A percentile compares a stretch with the other conserved stretches of the same genome.
These are phyloP conservation scores for Anser cygnoides DNA, from an alignment of 2,113 vertebrate species.

Conservation along the genomic window DNA sequence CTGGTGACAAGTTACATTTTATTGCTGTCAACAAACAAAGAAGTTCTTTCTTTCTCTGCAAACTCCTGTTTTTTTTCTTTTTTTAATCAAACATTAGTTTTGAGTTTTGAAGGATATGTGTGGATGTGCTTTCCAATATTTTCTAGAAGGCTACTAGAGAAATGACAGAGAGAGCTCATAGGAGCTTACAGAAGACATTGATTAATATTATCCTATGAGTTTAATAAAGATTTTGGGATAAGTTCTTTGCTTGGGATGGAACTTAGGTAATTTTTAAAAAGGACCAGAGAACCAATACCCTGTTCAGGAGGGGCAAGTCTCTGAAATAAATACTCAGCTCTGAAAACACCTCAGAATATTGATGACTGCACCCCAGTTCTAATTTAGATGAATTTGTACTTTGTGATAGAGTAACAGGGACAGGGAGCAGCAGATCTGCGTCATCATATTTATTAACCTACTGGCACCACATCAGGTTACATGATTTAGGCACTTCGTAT, in stretches of 20 bases:
- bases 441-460: background rate
- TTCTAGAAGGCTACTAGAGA: background rate
- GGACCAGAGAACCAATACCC: background rate
- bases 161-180: background rate
- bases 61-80: slow-evolving; percentile 2
- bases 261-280: background rate
- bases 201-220: background rate
- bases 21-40: slow-evolving; percentile 71
- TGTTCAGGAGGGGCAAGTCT: background rate
- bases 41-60: slow-evolving; percentile 45
- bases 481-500: no score
- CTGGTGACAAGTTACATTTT: slow-evolving; percentile 72
- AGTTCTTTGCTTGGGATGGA: background rate
- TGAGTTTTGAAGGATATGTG: slow-evolving; percentile 28
- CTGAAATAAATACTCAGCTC: background rate
- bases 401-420: background rate
- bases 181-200: background rate
- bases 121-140: background rate
- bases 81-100: background rate
- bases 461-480: rapidly evolving
- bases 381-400: background rate
- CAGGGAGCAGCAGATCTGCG: background rate
- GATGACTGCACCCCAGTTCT: rapidly evolving
- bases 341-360: background rate
- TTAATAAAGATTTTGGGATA: background rate